These are phyloP conservation scores for Danaus chrysippus DNA, from an alignment of 2,888 invertebrate species.

Conservation along the genomic window DNA sequence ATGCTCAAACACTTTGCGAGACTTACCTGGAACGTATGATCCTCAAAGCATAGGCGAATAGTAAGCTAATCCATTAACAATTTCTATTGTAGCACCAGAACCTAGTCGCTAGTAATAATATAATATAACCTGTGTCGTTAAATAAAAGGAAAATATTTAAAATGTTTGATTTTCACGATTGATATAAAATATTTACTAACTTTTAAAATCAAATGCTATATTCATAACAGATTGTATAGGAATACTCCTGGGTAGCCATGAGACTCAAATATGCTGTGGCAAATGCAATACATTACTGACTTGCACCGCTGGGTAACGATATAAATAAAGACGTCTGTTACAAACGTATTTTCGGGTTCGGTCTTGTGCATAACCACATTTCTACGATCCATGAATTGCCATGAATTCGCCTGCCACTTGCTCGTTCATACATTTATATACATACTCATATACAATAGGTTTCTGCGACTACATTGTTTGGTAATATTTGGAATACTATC, in stretches of 20 bases:
- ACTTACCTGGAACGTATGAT: not conserved
- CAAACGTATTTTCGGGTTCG: not conserved
- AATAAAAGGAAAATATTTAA: not conserved
- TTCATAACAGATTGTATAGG: not conserved
- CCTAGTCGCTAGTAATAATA: not conserved
- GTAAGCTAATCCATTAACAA: not conserved
- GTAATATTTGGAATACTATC: no score
- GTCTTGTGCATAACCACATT: conserved; percentile 6
- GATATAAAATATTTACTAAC: no score
- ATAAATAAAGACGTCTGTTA: conserved; percentile 8
- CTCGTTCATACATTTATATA: not conserved
- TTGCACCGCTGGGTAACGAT: not conserved
- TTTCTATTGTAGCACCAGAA: not conserved
- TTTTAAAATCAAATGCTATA: no score
- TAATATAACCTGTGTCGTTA: not conserved
- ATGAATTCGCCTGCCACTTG: not conserved
- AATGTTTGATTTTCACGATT: no score
- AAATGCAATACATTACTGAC: not conserved
- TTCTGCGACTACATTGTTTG: no score
- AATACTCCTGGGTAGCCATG: not conserved
- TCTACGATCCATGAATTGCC: conserved; percentile 2
- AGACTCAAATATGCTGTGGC: not conserved
- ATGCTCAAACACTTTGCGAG: not conserved
- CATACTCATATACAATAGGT: no score
- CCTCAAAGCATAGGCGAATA: conserved; percentile 1